Evolutionary conservation across 2,888 invertebrate genomes (phyloP), one percentile per base, ranked within the genome.

Genomic region (Eustalomyia histrio): DNA sequence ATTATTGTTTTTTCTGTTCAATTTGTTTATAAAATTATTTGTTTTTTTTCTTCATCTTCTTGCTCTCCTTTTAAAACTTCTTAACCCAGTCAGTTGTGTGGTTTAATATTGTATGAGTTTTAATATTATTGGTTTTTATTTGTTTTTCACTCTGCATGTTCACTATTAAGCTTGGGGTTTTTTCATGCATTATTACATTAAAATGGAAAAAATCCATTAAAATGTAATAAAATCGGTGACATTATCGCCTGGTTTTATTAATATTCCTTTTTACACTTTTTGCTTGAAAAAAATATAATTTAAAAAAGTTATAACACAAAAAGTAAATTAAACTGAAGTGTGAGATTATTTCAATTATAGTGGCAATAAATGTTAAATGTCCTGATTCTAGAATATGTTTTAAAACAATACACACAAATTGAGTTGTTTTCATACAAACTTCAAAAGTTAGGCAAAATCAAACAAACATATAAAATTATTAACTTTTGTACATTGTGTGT

Each of bases 201-300:
- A 29, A 53, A 53, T 43, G 33, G 8, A 14, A 57, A 55, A 64
- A 64, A 57, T 33, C 47, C 64, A 64, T 73, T 73, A 64, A 73
- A 73, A 57, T 63, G 64, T 64, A 64, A 57, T 57, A 64, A 57
- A 57, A 72, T 73, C 33, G 55, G 53, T 72, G 72, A 63, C 55
- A 72, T 55, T 72, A 72, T 63, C 17, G 63, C 33, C 2, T 8
- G 39, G 24, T 24, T 53, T 53, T 71, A 17, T 50, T 50, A 69
- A 18, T 39, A 53, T 50, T 69, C 43, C n/a, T 58, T 33, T 50
- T 60, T 29, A 14, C n/a, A 16, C 43, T 47, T n/a, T 47, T 47
- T 14, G n/a, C 43, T 14, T n/a, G 43, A n/a, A n/a, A n/a, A 47
- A 47, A 5, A n/a, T n/a, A n/a, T 6, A 39, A 39, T 12, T 39